A percentile compares a stretch with the other conserved stretches of the same genome.
Conservation (phyloP, 2,888 invertebrate genomes). For the Labia minor region DNA sequence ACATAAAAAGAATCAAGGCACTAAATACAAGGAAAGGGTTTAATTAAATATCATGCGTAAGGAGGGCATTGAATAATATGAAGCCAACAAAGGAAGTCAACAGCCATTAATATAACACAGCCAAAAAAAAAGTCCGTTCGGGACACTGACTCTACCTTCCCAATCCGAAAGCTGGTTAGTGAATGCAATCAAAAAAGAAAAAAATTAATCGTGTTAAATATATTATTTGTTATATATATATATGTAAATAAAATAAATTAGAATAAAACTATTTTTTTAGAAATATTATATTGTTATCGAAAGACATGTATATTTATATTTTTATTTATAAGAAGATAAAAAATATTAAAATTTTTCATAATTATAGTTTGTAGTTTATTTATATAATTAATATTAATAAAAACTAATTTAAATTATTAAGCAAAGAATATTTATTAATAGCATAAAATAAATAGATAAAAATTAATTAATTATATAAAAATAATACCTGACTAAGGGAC, state of each 20-base stretch:
- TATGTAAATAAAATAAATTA: no score
- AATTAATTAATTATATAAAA: no score
- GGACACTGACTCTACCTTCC: constrained; percentile 65
- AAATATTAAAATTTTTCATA: no score
- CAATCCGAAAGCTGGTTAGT: constrained; percentile 51
- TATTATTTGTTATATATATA: background rate
- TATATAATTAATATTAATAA: no score
- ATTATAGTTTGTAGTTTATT: no score
- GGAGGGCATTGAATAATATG: constrained; percentile 44
- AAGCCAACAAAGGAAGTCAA: constrained; percentile 53
- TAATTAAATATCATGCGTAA: background rate
- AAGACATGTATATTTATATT: no score
- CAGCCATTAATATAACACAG: constrained; percentile 52
- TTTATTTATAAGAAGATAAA: no score
- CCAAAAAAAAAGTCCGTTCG: constrained; percentile 51
- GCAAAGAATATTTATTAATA: no score
- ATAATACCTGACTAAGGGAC: constrained; percentile 48
- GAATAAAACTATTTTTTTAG: no score
- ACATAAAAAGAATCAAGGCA: background rate
- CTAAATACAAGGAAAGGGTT: background rate
- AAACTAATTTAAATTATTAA: no score
- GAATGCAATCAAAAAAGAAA: constrained; percentile 26
- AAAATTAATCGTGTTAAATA: constrained; percentile 22
- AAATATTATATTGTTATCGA: no score
- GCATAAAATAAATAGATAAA: no score